Conservation (phyloP, 2,797 vertebrate species). For the Sebastes goodei region DNA sequence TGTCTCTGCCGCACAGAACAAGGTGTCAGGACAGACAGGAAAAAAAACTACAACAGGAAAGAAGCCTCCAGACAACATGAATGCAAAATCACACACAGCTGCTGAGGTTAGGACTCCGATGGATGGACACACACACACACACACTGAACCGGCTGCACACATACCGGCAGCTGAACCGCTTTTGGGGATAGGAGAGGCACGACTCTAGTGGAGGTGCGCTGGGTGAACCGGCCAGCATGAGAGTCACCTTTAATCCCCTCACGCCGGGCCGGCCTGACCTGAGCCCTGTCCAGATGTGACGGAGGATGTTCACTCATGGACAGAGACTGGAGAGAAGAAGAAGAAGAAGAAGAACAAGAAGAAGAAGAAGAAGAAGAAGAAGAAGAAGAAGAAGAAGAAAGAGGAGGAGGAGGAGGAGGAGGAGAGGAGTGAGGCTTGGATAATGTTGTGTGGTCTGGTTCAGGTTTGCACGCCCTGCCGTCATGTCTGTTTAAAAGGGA, state of each 20-base stretch:
- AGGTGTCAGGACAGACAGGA: slow-evolving; percentile 48
- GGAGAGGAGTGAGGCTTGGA: background rate
- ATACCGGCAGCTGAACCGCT: slow-evolving; percentile 28
- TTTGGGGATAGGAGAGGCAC: background rate
- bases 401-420: background rate
- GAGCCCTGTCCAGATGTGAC: slow-evolving; percentile 37
- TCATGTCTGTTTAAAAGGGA: slow-evolving; percentile 34
- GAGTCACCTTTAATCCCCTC: slow-evolving; percentile 25
- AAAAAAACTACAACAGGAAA: slow-evolving; percentile 32
- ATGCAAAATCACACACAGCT: slow-evolving; percentile 63
- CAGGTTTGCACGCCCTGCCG: slow-evolving; percentile 45
- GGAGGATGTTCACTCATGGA: slow-evolving; percentile 2
- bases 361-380: background rate
- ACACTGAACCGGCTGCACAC: background rate
- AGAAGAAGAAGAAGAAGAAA: background rate
- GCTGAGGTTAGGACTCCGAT: slow-evolving; percentile 42
- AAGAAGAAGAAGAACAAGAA: background rate
- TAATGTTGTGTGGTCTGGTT: slow-evolving; percentile 52
- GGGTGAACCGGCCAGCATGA: background rate
- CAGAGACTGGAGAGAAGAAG: background rate
- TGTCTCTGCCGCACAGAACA: slow-evolving; percentile 16
- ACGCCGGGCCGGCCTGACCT: slow-evolving; percentile 5
- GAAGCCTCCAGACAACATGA: slow-evolving; percentile 49
- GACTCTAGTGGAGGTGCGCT: background rate
- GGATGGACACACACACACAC: slow-evolving; percentile 22